Conservation (phyloP, 2,888 invertebrate species). For the Microctonus aethiopoides region DNA sequence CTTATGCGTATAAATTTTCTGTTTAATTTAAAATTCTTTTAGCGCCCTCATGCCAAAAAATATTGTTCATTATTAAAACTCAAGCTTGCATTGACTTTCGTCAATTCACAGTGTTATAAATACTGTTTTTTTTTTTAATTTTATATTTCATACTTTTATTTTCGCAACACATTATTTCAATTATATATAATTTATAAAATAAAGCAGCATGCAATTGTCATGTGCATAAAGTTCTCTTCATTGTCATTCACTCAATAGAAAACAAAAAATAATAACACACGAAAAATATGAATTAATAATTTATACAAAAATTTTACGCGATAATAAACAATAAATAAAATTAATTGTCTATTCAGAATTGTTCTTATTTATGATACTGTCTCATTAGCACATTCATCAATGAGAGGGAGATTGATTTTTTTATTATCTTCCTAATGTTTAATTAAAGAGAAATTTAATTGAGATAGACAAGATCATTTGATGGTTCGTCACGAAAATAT, state of each 20-base stretch:
- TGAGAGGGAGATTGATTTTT: not conserved
- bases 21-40: not conserved
- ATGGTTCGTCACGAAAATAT: constrained; percentile 49
- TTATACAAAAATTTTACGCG: not conserved
- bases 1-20: not conserved
- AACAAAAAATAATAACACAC: constrained; percentile 4
- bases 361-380: not conserved
- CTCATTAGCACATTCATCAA: not conserved
- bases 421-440: not conserved
- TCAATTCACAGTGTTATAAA: constrained; percentile 35
- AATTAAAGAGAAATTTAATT: constrained; percentile 30
- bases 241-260: constrained; percentile 39
- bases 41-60: constrained; percentile 18
- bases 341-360: not conserved
- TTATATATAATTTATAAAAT: constrained; percentile 10
- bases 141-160: constrained; percentile 25
- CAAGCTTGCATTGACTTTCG: constrained; percentile 41
- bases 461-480: constrained; percentile 40
- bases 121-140: constrained; percentile 28
- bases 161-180: constrained; percentile 25
- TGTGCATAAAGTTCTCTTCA: constrained; percentile 24
- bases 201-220: constrained; percentile 37
- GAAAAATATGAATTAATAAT: not conserved
- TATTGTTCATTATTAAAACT: constrained; percentile 9
- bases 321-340: not conserved